Base-by-base conservation (phyloP, 1,140 invertebrate genomes). In the Babylonia areolata region DNA sequence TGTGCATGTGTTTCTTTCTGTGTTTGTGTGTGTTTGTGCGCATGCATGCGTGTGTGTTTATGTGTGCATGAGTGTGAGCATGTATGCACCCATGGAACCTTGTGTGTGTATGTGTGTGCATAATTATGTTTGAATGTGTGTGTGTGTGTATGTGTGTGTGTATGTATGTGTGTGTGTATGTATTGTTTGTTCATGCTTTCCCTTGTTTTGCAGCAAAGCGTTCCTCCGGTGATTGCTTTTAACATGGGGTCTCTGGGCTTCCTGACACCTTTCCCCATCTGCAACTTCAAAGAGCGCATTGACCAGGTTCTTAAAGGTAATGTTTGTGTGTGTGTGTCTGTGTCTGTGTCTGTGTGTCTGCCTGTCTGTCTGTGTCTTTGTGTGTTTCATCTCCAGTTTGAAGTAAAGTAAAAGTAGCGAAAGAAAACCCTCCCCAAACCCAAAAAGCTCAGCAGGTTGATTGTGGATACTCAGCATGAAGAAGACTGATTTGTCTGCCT, bases 171-270 rank as follows among this genome's bases (percentile, higher is more conserved):
- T 73, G 6, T 69, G 58, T 6, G 12, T 31, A 20, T 6, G 15
- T 69, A 31, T 31, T n/a, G 58, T 69, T 69, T 6, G 28, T 51
- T 51, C 17, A 51, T 51, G 46, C 46, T 51, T 17, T 51, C 46
- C 46, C 46, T 51, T 79, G 37, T 40, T n/a, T 94, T 90, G n/a
- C 93, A 99, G 96, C 97, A 98, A 96, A 99, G 97, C 20, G 98
- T 99, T 75, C 98, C 98, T 51, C 98, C 98, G 3, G 97, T 99
- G 3, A 99, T 99, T 98, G 98, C 98, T 79, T 99, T 99, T 95
- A 98, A 99, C 94, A 95, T 99, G 87, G 98, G 98, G n/a, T 99
- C 98, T 0, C 95, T 99, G 71, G 98, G 98, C 11, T 99, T 99
- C 94, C 95, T 99, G 0, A 51, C 98, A 20, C 98, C 98, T 17